These are phyloP conservation scores for Araneus ventricosus DNA, from an alignment of 1,140 invertebrate species.

Conservation along the genomic window DNA sequence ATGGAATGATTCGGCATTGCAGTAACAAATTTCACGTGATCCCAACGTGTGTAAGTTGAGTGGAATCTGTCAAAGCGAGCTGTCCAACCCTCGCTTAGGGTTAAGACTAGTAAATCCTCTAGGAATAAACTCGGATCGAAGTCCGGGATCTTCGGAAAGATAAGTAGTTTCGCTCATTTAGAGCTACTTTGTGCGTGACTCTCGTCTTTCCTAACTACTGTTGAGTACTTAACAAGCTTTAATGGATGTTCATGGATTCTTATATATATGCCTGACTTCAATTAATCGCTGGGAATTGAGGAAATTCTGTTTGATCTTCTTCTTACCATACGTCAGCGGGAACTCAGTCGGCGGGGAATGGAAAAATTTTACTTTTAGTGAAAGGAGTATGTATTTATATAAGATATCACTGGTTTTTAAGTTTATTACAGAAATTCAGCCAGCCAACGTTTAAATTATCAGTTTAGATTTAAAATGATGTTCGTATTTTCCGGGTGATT, in stretches of 20 bases:
- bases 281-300: background rate
- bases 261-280: background rate
- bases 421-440: too few relatives aligned
- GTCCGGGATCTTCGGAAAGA: background rate
- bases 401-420: too few relatives aligned
- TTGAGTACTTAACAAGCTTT: slow-evolving; percentile 28
- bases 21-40: background rate
- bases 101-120: slow-evolving; percentile 49
- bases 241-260: background rate
- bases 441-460: too few relatives aligned
- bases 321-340: background rate
- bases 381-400: too few relatives aligned
- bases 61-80: slow-evolving; percentile 14
- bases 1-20: too few relatives aligned
- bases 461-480: too few relatives aligned
- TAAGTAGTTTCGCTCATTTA: slow-evolving; percentile 53
- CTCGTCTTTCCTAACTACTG: background rate
- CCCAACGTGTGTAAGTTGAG: slow-evolving; percentile 15
- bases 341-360: background rate
- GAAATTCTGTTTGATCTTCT: background rate
- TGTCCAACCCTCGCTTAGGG: slow-evolving; percentile 29
- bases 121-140: slow-evolving; percentile 21
- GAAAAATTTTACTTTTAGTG: background rate
- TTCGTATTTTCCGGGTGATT: too few relatives aligned
- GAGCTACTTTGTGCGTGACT: slow-evolving; percentile 26